A percentile compares a stretch with the other conserved stretches of the same genome.
Conservation (phyloP, 2,888 invertebrate genomes). For the Epirrhoe alternata region DNA sequence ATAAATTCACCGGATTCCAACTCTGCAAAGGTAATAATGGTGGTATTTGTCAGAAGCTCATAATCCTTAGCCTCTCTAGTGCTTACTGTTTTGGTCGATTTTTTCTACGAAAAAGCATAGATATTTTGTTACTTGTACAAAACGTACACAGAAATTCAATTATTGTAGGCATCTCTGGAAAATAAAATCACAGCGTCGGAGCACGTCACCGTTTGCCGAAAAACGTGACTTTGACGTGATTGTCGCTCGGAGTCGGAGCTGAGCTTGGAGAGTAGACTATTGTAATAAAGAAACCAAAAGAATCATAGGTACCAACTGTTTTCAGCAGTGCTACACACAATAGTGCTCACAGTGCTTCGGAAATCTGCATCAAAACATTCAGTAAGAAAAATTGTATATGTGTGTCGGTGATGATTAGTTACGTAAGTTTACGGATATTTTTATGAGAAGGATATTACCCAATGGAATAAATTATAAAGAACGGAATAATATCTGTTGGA, state of each 20-base stretch:
- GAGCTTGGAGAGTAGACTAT: background rate
- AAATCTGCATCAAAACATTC: no score
- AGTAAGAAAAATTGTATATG: no score
- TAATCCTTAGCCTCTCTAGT: background rate
- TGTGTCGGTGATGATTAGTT: no score
- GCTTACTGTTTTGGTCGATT: background rate
- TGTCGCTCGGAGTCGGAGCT: slow-evolving; percentile 5
- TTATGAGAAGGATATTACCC: no score
- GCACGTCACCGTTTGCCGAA: slow-evolving; percentile 24
- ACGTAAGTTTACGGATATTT: no score
- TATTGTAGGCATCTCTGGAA: slow-evolving; percentile 12
- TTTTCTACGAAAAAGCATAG: background rate
- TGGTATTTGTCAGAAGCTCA: background rate
- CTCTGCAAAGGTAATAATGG: background rate
- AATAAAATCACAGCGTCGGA: slow-evolving; percentile 8
- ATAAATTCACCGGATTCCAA: background rate
- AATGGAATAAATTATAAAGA: background rate
- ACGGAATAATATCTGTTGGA: background rate
- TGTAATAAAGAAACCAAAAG: background rate
- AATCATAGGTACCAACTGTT: background rate
- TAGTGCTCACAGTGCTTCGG: no score
- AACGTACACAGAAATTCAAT: slow-evolving; percentile 26
- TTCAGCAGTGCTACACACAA: no score
- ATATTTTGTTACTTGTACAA: slow-evolving; percentile 5
- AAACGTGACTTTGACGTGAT: slow-evolving; percentile 23